phyloP scores from a whole-genome alignment of 2,888 invertebrate species.

The Pemphredon lugubris region DNA sequence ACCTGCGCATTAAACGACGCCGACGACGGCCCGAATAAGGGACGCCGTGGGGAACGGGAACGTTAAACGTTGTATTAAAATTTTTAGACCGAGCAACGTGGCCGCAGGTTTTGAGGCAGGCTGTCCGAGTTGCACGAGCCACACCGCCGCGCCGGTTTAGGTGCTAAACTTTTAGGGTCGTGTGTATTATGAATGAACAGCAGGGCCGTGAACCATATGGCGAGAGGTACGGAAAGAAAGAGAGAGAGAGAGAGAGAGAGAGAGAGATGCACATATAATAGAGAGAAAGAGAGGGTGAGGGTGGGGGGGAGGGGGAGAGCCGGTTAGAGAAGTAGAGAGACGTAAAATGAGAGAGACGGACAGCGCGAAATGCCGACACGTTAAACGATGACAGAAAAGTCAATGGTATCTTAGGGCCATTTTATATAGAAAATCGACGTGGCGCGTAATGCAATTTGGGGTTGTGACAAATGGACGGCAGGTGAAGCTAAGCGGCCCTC shows the following conservation, averaged over 20 bases:
- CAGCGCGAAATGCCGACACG: constrained; percentile 35
- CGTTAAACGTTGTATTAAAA: constrained; percentile 23
- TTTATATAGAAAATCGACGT: constrained; percentile 65
- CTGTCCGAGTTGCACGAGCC: constrained; percentile 34
- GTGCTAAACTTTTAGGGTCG: constrained; percentile 52
- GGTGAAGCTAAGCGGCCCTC: constrained; percentile 42
- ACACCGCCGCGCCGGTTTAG: constrained; percentile 9
- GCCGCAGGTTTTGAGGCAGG: constrained; percentile 20
- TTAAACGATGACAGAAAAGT: constrained; percentile 54
- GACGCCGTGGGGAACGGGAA: not conserved
- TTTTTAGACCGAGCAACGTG: constrained; percentile 12
- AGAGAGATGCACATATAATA: not conserved
- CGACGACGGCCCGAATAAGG: not conserved
- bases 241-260: constrained; percentile 7
- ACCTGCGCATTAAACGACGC: too few relatives aligned
- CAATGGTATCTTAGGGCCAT: constrained; percentile 60
- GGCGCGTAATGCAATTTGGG: constrained; percentile 64
- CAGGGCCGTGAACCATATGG: constrained; percentile 57
- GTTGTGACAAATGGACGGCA: constrained; percentile 65
- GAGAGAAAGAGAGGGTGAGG: not conserved
- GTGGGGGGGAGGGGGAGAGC: constrained; percentile 10
- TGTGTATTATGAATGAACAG: constrained; percentile 64
- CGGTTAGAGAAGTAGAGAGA: constrained; percentile 14
- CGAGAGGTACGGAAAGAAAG: constrained; percentile 4
- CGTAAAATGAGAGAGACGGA: constrained; percentile 25